Base-by-base conservation (phyloP, 2,797 vertebrate genomes). In the Harpagifer antarcticus region DNA sequence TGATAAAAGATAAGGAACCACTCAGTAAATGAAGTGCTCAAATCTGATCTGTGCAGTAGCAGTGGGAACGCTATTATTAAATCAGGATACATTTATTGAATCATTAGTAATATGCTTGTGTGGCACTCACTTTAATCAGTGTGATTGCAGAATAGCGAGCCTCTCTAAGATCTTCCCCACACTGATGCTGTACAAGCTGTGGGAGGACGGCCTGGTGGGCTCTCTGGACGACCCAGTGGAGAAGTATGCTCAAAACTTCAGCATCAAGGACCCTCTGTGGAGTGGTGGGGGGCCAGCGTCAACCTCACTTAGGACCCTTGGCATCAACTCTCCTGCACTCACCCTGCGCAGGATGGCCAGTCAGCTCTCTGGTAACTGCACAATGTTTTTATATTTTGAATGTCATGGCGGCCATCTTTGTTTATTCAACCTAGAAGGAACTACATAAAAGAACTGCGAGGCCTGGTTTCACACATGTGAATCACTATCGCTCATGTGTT, bases 151-250 rank as follows among this genome's bases (percentile, higher is more conserved):
- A 80, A 98, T 99, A 57, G 95, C 96, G 44, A 99, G 98, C 3
- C 76, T 99, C 68, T 98, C 98, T 33, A 99, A 99, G 93, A 94
- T 99, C 77, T 99, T 99, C 73, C 98, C 97, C 0, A 95, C 97
- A 0, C 88, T 99, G 55, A 98, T 99, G 97, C 55, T 99, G 15
- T 98, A 98, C 86, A 96, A 95, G 68, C 86, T 99, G 70, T 99
- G 98, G 97, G 96, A 99, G 80, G 95, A 97, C 16, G 97, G 97
- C 20, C 56, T 79, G 40, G 74, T 92, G 84, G 96, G 96, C 82
- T 97, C 96, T 0, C 83, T 97, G 81, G 97, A 96, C 0, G 89
- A 99, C 86, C 96, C 97, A 0, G 43, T 99, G 77, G 96, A 97
- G 79, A 96, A 95, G 33, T 99, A 98, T 0, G 86, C 88, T 17